Evolutionary conservation across 2,888 invertebrate species (phyloP), one percentile per base, ranked within the genome.

Genomic region (Drosophila formosana): DNA sequence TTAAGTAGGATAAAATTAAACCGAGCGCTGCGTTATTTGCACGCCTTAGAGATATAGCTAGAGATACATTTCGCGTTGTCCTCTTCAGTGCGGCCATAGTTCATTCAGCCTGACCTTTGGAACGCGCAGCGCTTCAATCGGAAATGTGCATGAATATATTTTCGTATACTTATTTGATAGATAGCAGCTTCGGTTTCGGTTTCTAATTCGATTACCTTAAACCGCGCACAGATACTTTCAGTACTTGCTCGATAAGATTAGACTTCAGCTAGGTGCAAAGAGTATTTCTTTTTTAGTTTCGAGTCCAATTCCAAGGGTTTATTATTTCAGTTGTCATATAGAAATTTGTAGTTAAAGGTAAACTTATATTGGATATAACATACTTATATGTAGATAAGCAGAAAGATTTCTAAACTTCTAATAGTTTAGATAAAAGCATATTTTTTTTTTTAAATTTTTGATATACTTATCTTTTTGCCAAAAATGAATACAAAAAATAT

Each of bases 41-140:
- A 18, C 18, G 18, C 18, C 2, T 2, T 18, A 18, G 1, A 41
- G 13, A 34, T 30, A 50, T 25, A n/a, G 26, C 25, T n/a, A 28
- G 11, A 56, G 23, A 45, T 72, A 66, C 53, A 49, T 30, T 30
- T 49, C 34, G 13, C 11, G 39, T 41, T 34, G 45, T 23, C 9
- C 52, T 47, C 30, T 8, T n/a, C n/a, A 37, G n/a, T 37, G 49
- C 18, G 62, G 5, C 5, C 65, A 60, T 4, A 37, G 37, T 37
- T 37, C 37, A 37, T 5, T 18, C 18, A 37, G n/a, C 43, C 5
- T 72, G 86, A 85, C 73, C 82, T 83, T 83, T 83, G 82, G 82
- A 88, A 68, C 77, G 47, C 37, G n/a, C 18, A 18, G 11, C 37
- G 37, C 37, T 45, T 6, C 66, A 80, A 82, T 80, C 52, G 41